A percentile compares a stretch with the other conserved stretches of the same genome.
Conservation (phyloP, 2,888 invertebrate genomes). For the Lampropteryx suffumata region DNA sequence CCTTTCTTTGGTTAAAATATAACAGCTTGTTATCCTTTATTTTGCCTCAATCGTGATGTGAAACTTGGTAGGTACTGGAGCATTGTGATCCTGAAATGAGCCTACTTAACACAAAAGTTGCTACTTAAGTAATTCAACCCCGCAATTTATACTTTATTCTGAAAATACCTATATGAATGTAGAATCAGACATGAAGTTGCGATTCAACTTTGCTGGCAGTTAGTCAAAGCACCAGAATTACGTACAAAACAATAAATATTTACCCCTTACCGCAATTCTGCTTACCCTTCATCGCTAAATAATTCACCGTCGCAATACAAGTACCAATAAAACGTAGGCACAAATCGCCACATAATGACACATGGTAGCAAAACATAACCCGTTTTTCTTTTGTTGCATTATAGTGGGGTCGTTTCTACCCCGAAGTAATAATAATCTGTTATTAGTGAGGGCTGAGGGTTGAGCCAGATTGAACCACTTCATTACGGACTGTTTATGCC, state of each 20-base stretch:
- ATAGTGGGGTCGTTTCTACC: conserved; percentile 59
- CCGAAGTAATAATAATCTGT: conserved; percentile 48
- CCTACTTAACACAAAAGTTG: neutral
- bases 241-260: conserved; percentile 15
- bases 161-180: no score
- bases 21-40: conserved; percentile 50
- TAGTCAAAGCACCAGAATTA: neutral
- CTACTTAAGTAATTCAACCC: no score
- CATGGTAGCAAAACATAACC: conserved; percentile 50
- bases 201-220: no score
- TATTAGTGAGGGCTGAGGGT: conserved; percentile 47
- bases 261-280: conserved; percentile 21
- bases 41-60: conserved; percentile 12
- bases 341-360: conserved; percentile 57
- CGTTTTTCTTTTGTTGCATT: conserved; percentile 67
- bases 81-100: neutral
- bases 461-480: conserved; percentile 40
- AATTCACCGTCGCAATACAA: conserved; percentile 28
- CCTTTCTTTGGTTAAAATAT: conserved; percentile 43
- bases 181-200: no score
- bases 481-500: conserved; percentile 26
- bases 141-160: no score
- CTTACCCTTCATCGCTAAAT: conserved; percentile 31
- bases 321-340: conserved; percentile 58
- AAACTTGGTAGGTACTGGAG: neutral